Conservation (phyloP, 2,797 vertebrate genomes). For the Zalophus californianus region DNA sequence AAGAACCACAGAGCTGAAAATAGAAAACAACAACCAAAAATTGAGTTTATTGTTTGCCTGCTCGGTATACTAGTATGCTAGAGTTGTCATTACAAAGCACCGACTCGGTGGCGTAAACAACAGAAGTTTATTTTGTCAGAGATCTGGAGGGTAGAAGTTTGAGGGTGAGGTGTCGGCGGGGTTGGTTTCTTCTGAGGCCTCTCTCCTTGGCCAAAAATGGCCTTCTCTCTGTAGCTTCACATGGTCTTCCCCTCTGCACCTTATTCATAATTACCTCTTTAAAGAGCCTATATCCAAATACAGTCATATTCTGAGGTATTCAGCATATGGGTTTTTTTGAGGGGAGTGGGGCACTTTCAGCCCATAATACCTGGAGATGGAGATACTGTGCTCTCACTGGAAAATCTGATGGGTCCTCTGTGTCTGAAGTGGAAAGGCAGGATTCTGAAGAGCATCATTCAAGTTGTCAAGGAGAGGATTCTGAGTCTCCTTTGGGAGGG, state of each 20-base stretch:
- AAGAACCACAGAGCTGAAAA: neutral
- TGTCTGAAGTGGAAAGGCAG: neutral
- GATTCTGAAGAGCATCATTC: neutral
- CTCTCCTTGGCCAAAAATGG: neutral
- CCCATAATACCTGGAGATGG: neutral
- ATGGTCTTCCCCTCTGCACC: neutral
- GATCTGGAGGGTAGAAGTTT: neutral
- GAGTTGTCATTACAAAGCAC: neutral
- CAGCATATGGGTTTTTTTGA: neutral
- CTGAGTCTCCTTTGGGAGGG: neutral
- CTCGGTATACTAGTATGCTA: neutral
- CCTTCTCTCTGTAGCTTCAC: neutral
- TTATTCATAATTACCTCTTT: neutral
- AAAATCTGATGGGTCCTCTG: neutral
- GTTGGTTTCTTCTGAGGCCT: neutral
- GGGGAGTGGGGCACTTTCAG: accelerated
- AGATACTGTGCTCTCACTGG: neutral
- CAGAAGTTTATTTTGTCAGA: neutral
- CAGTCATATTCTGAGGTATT: neutral
- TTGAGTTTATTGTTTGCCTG: neutral
- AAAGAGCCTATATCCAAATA: neutral
- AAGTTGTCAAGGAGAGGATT: neutral
- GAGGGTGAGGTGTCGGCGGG: neutral
- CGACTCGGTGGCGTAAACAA: neutral
- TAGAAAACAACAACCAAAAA: neutral